Conservation (phyloP, 2,113 vertebrate genomes). For the Lycaon pictus region DNA sequence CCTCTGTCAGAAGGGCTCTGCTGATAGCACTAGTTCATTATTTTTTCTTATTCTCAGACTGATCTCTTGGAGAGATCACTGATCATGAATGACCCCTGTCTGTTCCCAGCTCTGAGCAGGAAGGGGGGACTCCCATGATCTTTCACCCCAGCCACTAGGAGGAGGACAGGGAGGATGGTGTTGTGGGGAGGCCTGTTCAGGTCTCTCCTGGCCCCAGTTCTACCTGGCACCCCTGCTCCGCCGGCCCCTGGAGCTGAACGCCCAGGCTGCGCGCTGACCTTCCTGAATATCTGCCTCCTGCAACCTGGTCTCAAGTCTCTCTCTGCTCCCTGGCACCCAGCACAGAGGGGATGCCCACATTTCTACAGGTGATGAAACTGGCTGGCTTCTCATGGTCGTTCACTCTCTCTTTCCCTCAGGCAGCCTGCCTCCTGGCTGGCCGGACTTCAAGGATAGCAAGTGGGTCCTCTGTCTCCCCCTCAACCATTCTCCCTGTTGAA, state of each 20-base stretch:
- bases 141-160: background rate
- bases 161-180: background rate
- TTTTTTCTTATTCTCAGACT: constrained; percentile 59
- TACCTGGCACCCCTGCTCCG: background rate
- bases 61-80: background rate
- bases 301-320: accelerated
- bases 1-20: constrained; percentile 55
- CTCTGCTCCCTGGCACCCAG: background rate
- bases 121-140: background rate
- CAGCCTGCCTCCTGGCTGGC: background rate
- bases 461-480: background rate
- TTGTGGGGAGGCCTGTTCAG: background rate
- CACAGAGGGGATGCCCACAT: background rate
- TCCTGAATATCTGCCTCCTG: background rate
- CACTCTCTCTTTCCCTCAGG: background rate
- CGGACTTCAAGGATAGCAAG: background rate
- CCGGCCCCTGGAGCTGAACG: background rate
- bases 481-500: too few species aligned
- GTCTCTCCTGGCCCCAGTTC: background rate
- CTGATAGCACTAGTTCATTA: constrained; percentile 17
- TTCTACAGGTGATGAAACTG: accelerated
- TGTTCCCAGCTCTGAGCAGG: background rate
- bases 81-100: background rate
- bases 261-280: background rate
- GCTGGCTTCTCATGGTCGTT: background rate